A percentile compares a stretch with the other conserved stretches of the same genome.
Evolutionary conservation across 2,113 vertebrate genomes (phyloP).

Genomic region (Uria lomvia): DNA sequence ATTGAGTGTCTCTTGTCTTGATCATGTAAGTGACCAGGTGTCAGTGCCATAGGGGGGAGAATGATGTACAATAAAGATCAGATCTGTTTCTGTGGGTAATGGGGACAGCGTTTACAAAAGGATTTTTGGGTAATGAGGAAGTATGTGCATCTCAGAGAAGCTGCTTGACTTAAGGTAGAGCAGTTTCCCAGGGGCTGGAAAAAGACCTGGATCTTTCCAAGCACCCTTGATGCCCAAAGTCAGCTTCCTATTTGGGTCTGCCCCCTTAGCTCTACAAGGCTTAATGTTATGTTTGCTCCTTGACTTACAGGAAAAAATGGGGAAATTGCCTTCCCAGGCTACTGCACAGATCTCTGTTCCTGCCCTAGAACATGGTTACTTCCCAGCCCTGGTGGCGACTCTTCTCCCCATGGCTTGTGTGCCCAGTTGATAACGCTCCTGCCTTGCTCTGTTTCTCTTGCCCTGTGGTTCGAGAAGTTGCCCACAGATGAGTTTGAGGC

Average conservation of each 20-base stretch:
- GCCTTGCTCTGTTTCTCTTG: not conserved
- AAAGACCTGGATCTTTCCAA: not conserved
- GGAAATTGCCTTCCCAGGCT: not conserved
- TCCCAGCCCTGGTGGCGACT: not conserved
- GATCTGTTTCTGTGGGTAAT: not conserved
- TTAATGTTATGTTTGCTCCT: not conserved
- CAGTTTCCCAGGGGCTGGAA: not conserved
- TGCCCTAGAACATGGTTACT: not conserved
- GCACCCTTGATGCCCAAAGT: not conserved
- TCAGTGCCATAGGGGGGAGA: not conserved
- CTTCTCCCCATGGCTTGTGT: not conserved
- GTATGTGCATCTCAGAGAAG: not conserved
- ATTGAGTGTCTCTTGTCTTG: not conserved
- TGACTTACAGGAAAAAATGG: not conserved
- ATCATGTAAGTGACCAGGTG: not conserved
- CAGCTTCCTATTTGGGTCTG: not conserved
- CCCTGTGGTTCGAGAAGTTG: not conserved
- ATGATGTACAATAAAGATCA: not conserved
- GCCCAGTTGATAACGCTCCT: not conserved
- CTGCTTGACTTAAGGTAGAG: not conserved
- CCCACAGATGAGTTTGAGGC: not conserved
- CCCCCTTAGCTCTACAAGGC: not conserved
- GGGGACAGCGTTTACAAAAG: not conserved
- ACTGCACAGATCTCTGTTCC: not conserved
- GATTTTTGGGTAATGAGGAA: not conserved